Evolutionary conservation across 1,140 invertebrate species (phyloP).

Genomic region (Ostrea denselamellosa): DNA sequence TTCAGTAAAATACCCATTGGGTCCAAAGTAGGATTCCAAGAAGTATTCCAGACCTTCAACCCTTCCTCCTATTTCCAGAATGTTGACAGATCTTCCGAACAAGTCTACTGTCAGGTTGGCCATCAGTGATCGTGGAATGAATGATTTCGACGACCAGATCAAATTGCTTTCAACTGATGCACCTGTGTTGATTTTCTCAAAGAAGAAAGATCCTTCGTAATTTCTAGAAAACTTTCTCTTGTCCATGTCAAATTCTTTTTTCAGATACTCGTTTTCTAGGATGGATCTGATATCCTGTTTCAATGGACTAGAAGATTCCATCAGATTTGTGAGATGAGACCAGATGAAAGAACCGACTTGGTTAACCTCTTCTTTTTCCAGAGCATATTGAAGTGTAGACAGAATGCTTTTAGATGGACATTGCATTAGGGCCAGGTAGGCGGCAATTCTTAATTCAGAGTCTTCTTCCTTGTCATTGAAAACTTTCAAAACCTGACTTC

Average conservation of each 20-base stretch:
- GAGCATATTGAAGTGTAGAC: slow-evolving; percentile 84
- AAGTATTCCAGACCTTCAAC: slow-evolving; percentile 91
- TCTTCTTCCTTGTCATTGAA: slow-evolving; percentile 87
- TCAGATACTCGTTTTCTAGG: slow-evolving; percentile 86
- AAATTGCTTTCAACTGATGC: slow-evolving; percentile 79
- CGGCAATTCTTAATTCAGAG: slow-evolving; percentile 90
- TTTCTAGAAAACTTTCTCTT: slow-evolving; percentile 92
- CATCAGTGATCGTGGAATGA: slow-evolving; percentile 87
- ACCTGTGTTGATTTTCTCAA: slow-evolving; percentile 71
- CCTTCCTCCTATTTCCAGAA: slow-evolving; percentile 90
- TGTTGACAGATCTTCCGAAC: slow-evolving; percentile 91
- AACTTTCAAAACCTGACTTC: slow-evolving; percentile 79
- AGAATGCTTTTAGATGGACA: slow-evolving; percentile 90
- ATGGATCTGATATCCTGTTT: slow-evolving; percentile 91
- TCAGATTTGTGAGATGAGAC: slow-evolving; percentile 93
- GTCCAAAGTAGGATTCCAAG: slow-evolving; percentile 88
- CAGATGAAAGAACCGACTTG: slow-evolving; percentile 97
- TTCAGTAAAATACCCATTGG: slow-evolving; percentile 67
- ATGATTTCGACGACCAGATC: slow-evolving; percentile 94
- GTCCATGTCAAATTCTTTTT: slow-evolving; percentile 88
- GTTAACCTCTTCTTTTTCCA: slow-evolving; percentile 90
- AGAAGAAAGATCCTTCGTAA: slow-evolving; percentile 82
- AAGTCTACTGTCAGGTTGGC: slow-evolving; percentile 91
- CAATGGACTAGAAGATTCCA: slow-evolving; percentile 90
- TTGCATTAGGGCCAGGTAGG: slow-evolving; percentile 92